Conservation (phyloP, 30 jellyfish, hydroid and myxozoan genomes). For the Thelohanellus kitauei region DNA sequence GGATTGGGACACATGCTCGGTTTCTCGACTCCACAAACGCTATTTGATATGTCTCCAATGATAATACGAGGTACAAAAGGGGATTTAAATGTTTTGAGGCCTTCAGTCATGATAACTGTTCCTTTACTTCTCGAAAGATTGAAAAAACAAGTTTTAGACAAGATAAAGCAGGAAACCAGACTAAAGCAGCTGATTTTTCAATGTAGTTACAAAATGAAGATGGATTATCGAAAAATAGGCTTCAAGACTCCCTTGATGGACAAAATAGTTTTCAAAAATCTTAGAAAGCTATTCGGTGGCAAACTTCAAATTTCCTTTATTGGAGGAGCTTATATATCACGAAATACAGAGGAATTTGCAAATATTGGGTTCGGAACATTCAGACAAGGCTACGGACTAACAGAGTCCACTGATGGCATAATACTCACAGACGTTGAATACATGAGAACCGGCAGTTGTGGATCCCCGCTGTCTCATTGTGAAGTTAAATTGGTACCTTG, state of each 20-base stretch:
- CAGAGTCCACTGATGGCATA: neutral
- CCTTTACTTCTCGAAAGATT: neutral
- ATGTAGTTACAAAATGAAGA: no score
- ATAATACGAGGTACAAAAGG: no score
- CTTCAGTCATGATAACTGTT: no score
- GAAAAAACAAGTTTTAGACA: neutral
- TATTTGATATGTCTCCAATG: no score
- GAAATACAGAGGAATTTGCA: neutral
- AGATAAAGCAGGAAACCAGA: neutral
- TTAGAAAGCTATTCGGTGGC: neutral
- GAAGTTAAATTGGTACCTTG: neutral
- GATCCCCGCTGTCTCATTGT: no score
- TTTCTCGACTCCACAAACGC: no score
- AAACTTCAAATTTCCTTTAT: no score
- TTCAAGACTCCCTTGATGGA: neutral
- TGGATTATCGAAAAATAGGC: neutral
- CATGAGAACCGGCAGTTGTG: no score
- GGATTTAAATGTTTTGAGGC: no score
- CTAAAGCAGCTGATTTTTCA: neutral
- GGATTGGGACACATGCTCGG: no score
- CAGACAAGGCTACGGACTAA: neutral
- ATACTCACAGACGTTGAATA: neutral
- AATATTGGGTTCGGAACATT: neutral
- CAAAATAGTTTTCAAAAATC: no score
- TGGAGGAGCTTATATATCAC: neutral